These are phyloP conservation scores for Yponomeuta evonymella DNA, from an alignment of 2,888 invertebrate genomes.

Conservation along the genomic window DNA sequence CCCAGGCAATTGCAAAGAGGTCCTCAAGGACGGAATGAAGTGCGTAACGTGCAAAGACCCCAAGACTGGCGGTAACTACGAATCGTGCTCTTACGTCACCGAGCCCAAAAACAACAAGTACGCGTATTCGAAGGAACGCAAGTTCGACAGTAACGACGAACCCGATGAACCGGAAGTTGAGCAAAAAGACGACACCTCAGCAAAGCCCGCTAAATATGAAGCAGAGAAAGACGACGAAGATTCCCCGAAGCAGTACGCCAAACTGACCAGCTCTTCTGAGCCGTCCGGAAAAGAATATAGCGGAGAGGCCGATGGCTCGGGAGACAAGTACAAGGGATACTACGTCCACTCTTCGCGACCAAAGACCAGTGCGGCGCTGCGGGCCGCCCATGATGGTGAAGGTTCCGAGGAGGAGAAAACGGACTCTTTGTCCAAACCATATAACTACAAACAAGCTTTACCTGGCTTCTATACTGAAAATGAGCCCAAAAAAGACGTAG, in stretches of 20 bases:
- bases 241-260: slow-evolving; percentile 38
- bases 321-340: slow-evolving; percentile 58
- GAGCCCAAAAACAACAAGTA: slow-evolving; percentile 83
- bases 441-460: slow-evolving; percentile 64
- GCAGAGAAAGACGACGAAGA: slow-evolving; percentile 38
- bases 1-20: slow-evolving; percentile 79
- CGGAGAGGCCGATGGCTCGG: slow-evolving; percentile 40
- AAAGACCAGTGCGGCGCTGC: slow-evolving; percentile 54
- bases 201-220: slow-evolving; percentile 52
- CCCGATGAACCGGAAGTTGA: slow-evolving; percentile 65
- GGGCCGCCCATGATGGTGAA: slow-evolving; percentile 45
- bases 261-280: slow-evolving; percentile 39
- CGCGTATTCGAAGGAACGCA: slow-evolving; percentile 79
- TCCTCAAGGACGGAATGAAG: slow-evolving; percentile 79
- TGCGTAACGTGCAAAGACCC: slow-evolving; percentile 85
- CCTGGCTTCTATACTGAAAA: slow-evolving; percentile 71
- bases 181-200: slow-evolving; percentile 51
- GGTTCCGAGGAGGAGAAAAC: slow-evolving; percentile 52
- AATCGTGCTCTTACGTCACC: slow-evolving; percentile 87
- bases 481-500: slow-evolving; percentile 79
- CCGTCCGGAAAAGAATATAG: slow-evolving; percentile 43
- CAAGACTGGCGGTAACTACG: slow-evolving; percentile 84
- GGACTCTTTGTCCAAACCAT: slow-evolving; percentile 40
- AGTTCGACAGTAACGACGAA: slow-evolving; percentile 77
- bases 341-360: slow-evolving; percentile 58